These are phyloP conservation scores for Xiphydria camelus DNA, from an alignment of 2,888 invertebrate genomes.

Conservation along the genomic window DNA sequence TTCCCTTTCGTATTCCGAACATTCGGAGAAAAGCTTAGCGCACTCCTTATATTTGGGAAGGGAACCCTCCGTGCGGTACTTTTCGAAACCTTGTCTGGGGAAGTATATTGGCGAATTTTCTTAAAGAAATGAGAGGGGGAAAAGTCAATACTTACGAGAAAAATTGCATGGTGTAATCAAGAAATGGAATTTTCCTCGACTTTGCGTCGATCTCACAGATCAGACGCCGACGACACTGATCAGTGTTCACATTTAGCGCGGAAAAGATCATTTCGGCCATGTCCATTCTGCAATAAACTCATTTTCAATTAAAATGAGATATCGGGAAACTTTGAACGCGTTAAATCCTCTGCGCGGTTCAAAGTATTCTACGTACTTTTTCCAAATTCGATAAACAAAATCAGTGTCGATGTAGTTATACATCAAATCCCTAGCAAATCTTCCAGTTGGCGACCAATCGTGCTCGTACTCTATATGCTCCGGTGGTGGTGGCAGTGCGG, in stretches of 20 bases:
- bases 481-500: constrained; percentile 8
- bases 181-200: constrained; percentile 5
- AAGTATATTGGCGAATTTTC: background rate
- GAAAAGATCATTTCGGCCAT: constrained; percentile 22
- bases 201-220: constrained; percentile 22
- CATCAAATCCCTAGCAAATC: constrained; percentile 6
- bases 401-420: constrained; percentile 12
- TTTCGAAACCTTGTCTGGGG: constrained; percentile 12
- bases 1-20: constrained; percentile 3
- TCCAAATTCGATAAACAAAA: constrained; percentile 6
- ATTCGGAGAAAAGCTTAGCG: constrained; percentile 8
- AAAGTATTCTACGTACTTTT: constrained; percentile 10
- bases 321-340: too few relatives aligned
- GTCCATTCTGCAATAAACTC: constrained; percentile 16
- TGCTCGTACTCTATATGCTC: background rate
- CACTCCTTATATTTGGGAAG: constrained; percentile 8
- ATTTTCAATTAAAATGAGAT: background rate
- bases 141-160: constrained; percentile 11
- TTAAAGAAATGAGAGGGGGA: background rate
- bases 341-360: too few relatives aligned
- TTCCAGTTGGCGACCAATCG: constrained; percentile 9
- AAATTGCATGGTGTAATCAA: constrained; percentile 9
- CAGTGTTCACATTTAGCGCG: constrained; percentile 19
- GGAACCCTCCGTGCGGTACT: constrained; percentile 4
- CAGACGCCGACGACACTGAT: constrained; percentile 21